phyloP scores from a whole-genome alignment of 2,797 vertebrate species.

The Cyclopterus lumpus region DNA sequence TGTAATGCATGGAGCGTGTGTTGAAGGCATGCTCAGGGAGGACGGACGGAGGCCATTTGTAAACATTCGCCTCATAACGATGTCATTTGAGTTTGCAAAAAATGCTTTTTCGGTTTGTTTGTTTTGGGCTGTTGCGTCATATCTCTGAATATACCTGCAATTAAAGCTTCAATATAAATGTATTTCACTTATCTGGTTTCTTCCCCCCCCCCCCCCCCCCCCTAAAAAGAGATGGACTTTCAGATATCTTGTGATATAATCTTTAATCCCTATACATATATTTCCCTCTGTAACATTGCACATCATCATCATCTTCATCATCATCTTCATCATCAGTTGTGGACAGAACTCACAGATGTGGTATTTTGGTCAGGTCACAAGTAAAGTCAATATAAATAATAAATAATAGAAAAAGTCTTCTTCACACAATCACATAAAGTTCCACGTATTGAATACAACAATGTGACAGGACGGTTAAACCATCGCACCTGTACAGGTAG shows the following conservation, averaged over 20 bases:
- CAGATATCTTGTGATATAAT: conserved; percentile 66
- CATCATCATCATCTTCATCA: conserved; percentile 62
- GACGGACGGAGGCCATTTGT: conserved; percentile 14
- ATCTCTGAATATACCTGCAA: conserved; percentile 45
- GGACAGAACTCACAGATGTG: conserved; percentile 76
- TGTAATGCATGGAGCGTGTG: conserved; percentile 66
- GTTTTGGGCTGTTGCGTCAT: conserved; percentile 37
- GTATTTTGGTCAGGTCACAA: conserved; percentile 73
- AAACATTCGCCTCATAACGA: conserved; percentile 36
- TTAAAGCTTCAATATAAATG: conserved; percentile 57
- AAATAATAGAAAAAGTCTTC: conserved; percentile 88
- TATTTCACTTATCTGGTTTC: conserved; percentile 1
- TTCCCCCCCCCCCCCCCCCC: too few relatives aligned
- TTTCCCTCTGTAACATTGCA: conserved; percentile 81
- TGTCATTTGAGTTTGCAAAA: conserved; percentile 17
- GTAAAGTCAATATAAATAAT: conserved; percentile 77
- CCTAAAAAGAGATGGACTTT: not conserved
- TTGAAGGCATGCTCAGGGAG: conserved; percentile 65
- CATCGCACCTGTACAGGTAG: conserved; percentile 91
- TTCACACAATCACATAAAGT: conserved; percentile 93
- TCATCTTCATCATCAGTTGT: conserved; percentile 60
- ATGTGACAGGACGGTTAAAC: conserved; percentile 87
- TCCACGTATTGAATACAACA: conserved; percentile 92
- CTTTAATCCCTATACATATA: conserved; percentile 81
- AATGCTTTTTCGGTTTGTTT: conserved; percentile 9